Evolutionary conservation across 1,140 invertebrate species (phyloP), one percentile per base, ranked within the genome.

Genomic region (Aphelinus atriplicis): DNA sequence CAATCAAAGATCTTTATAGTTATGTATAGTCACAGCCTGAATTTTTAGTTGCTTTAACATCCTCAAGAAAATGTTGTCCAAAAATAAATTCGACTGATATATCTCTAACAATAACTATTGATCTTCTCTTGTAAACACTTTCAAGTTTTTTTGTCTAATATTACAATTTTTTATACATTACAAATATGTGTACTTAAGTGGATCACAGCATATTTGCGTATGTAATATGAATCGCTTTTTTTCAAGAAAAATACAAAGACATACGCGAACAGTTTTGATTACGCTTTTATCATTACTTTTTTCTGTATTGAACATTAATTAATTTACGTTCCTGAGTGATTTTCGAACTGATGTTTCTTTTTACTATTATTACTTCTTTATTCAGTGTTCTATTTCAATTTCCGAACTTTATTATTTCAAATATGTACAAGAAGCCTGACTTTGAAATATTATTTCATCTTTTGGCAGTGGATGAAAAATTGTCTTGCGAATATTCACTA

Each of bases 261-360:
- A 48, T 65, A 65, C 55, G 50, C 42, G 55, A 46, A 47, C 71
- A 69, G 68, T 75, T 71, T 75, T 75, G 51, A 74, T 74, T 74
- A 55, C 43, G 43, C 7, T 46, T 55, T 45, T 43, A 10, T 55
- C 9, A 9, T 9, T 55, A 55, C 2, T 4, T 58, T 64, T 62
- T 63, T 1, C 9, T 53, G 9, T 6, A 53, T 53, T 64, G 26
- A 58, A 47, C n/a, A 68, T 62, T 66, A 63, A 63, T 51, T 53
- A 69, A 64, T 63, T 69, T 75, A 62, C 26, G 45, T 75, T 70
- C 66, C 73, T 63, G 66, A 74, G 67, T 63, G 57, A 51, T 55
- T 64, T 70, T 73, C 64, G 47, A 73, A 73, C 71, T 67, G 53
- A 53, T 56, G 26, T 73, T 62, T 43, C 42, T 3, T 69, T 69